Evolutionary conservation across 2,888 invertebrate genomes (phyloP).

Genomic region (Temnothorax rugatulus): DNA sequence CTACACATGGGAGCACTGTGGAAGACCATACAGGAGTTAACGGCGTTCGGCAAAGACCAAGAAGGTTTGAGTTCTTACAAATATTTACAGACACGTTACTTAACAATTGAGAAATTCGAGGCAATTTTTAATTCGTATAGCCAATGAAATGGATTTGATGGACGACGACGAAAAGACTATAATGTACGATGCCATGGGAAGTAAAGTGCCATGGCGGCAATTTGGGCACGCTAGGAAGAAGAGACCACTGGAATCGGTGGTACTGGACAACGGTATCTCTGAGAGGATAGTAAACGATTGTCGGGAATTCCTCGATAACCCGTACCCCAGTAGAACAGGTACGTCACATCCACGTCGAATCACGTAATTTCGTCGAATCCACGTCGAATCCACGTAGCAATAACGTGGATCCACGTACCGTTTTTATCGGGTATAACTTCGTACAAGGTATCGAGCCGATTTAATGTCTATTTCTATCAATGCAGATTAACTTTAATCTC

Average conservation of each 20-base stretch:
- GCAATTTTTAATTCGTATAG: slow-evolving; percentile 85
- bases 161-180: slow-evolving; percentile 96
- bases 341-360: too few relatives aligned
- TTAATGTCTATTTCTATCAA: too few relatives aligned
- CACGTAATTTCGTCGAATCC: too few relatives aligned
- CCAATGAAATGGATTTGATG: slow-evolving; percentile 93
- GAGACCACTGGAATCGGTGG: slow-evolving; percentile 95
- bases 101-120: slow-evolving; percentile 21
- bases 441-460: slow-evolving; percentile 85
- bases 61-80: slow-evolving; percentile 90
- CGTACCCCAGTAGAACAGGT: too few relatives aligned
- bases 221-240: slow-evolving; percentile 97
- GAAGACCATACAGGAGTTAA: too few relatives aligned
- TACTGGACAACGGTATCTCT: slow-evolving; percentile 93
- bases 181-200: slow-evolving; percentile 97
- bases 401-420: too few relatives aligned
- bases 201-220: slow-evolving; percentile 98
- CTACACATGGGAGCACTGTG: too few relatives aligned
- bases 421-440: too few relatives aligned
- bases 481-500: too few relatives aligned
- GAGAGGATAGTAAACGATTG: slow-evolving; percentile 94
- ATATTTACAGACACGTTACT: slow-evolving; percentile 12
- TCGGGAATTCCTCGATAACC: slow-evolving; percentile 96
- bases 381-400: too few relatives aligned
- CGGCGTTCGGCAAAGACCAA: too few relatives aligned